These are phyloP conservation scores for Tigriopus japonicus DNA, from an alignment of 1,140 invertebrate genomes.

Conservation along the genomic window DNA sequence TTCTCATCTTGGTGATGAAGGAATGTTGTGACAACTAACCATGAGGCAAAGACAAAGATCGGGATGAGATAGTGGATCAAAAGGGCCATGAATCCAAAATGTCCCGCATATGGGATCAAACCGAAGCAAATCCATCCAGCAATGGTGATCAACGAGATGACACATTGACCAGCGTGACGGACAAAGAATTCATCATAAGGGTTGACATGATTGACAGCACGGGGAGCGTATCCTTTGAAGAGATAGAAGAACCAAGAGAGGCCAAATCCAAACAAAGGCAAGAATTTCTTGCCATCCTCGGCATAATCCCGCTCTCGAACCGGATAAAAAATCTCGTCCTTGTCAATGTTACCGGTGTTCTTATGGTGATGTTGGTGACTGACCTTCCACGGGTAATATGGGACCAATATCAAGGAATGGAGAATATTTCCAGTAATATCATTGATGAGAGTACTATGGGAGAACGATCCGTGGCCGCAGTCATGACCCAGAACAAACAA, in stretches of 20 bases:
- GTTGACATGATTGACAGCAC: background rate
- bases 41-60: slow-evolving; percentile 3
- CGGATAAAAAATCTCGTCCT: slow-evolving; percentile 6
- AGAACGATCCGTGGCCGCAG: slow-evolving; percentile 1
- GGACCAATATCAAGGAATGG: background rate
- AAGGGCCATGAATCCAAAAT: background rate
- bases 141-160: background rate
- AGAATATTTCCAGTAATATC: background rate
- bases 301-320: background rate
- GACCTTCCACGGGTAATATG: background rate
- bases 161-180: background rate
- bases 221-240: background rate
- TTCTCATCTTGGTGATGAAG: background rate
- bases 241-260: background rate
- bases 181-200: background rate
- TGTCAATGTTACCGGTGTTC: slow-evolving; percentile 4
- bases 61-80: background rate
- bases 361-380: background rate
- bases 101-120: background rate
- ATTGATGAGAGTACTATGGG: background rate
- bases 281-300: background rate
- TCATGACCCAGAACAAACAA: background rate
- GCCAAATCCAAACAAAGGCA: background rate
- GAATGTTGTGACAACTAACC: background rate
- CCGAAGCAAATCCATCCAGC: background rate